Evolutionary conservation across 30 jellyfish, hydroid and myxozoan genomes (phyloP).

Genomic region (Cassiopea andromeda): DNA sequence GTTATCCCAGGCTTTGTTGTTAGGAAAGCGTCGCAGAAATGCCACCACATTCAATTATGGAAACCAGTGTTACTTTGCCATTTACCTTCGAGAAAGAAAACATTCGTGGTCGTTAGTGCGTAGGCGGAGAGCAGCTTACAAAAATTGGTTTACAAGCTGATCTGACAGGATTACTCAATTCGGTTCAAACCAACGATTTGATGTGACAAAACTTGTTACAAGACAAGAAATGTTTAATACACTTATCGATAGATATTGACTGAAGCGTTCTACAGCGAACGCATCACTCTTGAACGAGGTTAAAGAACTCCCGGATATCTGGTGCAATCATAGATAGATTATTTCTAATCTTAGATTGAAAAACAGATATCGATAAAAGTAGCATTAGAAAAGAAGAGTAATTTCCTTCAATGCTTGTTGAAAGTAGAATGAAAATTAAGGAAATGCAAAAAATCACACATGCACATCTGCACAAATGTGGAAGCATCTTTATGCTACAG

Average conservation of each 20-base stretch:
- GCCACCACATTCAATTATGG: not conserved
- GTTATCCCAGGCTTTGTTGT: no score
- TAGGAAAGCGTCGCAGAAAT: no score
- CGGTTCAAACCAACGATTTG: not conserved
- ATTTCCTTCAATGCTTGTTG: not conserved
- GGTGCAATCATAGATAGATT: not conserved
- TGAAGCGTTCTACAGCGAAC: not conserved
- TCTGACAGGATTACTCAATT: not conserved
- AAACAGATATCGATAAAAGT: not conserved
- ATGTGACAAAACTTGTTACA: not conserved
- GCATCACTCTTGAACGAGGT: not conserved
- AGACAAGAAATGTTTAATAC: not conserved
- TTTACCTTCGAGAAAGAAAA: not conserved
- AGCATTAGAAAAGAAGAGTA: not conserved
- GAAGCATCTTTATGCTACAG: no score
- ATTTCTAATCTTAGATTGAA: not conserved
- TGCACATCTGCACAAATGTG: no score
- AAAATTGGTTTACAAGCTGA: not conserved
- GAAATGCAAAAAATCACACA: no score
- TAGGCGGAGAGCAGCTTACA: constrained; percentile 1
- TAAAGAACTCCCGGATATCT: not conserved
- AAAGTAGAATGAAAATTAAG: not conserved
- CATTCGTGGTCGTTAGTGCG: not conserved
- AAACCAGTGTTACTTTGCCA: not conserved
- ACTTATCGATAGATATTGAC: not conserved